Base-by-base conservation (phyloP, 2,888 invertebrate species). In the Zootermopsis nevadensis region DNA sequence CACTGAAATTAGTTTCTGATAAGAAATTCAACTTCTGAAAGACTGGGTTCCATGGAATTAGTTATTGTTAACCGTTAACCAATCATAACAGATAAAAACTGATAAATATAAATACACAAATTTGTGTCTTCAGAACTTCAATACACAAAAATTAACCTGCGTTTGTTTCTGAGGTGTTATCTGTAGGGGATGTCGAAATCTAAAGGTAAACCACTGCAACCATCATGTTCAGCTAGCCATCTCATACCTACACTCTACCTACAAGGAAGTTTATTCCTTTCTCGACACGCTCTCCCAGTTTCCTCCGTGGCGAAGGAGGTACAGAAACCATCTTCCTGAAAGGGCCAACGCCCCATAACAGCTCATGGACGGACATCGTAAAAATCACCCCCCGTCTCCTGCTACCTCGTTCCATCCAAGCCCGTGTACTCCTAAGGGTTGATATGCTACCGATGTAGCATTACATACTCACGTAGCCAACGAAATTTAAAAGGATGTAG, bases 281-380 rank as follows among this genome's bases (percentile, higher is more conserved):
- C 19, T 19, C 30, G 38, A 35, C 35, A 38, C 74, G 22, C 42
- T 12, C 10, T 35, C 74, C 8, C 74, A 74, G 22, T 74, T 74
- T 74, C 74, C 74, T 74, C 24, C 38, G 38, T 74, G 31, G 38
- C 74, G 74, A 38, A 38, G n/a, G 10, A 24, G 74, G 38, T 74
- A 42, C 38, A 38, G 33, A 27, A 74, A 74, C n/a, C 74, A 31
- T 33, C 31, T 42, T 74, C 74, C 74, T 74, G 74, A 74, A 74
- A 74, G 38, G 38, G 74, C 38, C 74, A 74, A 74, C 74, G 74
- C 74, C 74, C 74, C 42, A n/a, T 74, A 74, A n/a, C 74, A 74
- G 74, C 10, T 42, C 74, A 74, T 74, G 7, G 74, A 74, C 42
- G 74, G 74, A 74, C 74, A 74, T 74, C 74, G 38, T 74, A 74